Percentiles rank a stretch among this genome's conserved stretches.
Evolutionary conservation across 2,888 invertebrate genomes (phyloP).

Genomic region (Spialia ferax): DNA sequence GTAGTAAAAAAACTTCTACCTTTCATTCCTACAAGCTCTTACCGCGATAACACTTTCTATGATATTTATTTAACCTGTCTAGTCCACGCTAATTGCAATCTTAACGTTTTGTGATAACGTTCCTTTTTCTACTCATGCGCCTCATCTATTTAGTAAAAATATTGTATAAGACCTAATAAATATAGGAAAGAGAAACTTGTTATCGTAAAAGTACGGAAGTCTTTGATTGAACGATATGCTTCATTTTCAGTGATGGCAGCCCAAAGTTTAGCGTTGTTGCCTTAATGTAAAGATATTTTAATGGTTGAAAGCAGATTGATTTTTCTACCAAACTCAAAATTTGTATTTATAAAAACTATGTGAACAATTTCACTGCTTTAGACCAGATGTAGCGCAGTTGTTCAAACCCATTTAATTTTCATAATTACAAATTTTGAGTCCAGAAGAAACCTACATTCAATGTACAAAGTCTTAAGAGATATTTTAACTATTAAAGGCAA

Average conservation of each 20-base stretch:
- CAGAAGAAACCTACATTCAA: slow-evolving; percentile 50
- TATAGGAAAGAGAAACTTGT: slow-evolving; percentile 84
- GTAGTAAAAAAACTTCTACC: slow-evolving; percentile 46
- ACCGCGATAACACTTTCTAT: slow-evolving; percentile 67
- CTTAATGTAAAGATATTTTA: slow-evolving; percentile 50
- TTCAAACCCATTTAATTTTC: neutral
- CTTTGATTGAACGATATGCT: slow-evolving; percentile 86
- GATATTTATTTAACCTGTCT: slow-evolving; percentile 57
- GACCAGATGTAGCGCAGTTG: neutral
- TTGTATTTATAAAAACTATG: neutral
- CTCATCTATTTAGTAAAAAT: slow-evolving; percentile 71
- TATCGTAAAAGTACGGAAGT: slow-evolving; percentile 81
- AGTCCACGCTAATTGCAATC: slow-evolving; percentile 66
- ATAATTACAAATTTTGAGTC: slow-evolving; percentile 30
- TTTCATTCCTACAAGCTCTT: slow-evolving; percentile 82
- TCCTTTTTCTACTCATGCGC: slow-evolving; percentile 60
- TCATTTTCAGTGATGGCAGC: slow-evolving; percentile 83
- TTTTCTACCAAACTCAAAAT: slow-evolving; percentile 18
- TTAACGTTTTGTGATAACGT: slow-evolving; percentile 62
- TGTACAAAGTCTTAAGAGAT: slow-evolving; percentile 64
- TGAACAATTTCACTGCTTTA: neutral
- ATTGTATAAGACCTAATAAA: slow-evolving; percentile 82
- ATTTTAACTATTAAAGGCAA: slow-evolving; percentile 74
- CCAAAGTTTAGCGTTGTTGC: slow-evolving; percentile 59
- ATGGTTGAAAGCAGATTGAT: slow-evolving; percentile 39